These are phyloP conservation scores for Cavia porcellus DNA, from an alignment of 2,113 vertebrate genomes.

Conservation along the genomic window DNA sequence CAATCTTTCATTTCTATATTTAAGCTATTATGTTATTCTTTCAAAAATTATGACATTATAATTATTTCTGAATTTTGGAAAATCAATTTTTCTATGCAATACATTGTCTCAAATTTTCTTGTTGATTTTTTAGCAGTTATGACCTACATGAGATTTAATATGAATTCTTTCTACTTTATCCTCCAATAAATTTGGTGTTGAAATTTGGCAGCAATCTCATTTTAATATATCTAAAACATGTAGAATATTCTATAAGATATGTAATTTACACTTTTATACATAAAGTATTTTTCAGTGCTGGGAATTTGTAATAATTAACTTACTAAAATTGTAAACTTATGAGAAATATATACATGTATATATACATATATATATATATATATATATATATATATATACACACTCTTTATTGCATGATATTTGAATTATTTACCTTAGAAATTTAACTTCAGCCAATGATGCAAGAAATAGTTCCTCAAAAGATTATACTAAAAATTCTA, in stretches of 20 bases:
- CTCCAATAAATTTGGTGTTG: not conserved
- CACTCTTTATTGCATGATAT: not conserved
- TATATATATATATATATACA: not conserved
- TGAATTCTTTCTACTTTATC: not conserved
- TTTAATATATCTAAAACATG: not conserved
- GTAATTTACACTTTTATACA: not conserved
- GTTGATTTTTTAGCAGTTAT: not conserved
- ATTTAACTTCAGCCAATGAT: not conserved
- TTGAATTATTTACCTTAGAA: not conserved
- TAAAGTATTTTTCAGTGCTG: not conserved
- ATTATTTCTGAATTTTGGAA: not conserved
- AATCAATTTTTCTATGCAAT: not conserved
- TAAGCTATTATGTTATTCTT: not conserved
- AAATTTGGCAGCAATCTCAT: not conserved
- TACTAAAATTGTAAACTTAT: not conserved
- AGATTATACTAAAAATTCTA: not conserved
- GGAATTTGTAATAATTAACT: not conserved
- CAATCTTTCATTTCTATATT: not conserved
- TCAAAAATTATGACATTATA: not conserved
- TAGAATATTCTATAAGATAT: not conserved
- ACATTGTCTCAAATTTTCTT: not conserved
- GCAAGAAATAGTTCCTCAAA: accelerated
- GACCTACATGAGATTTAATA: not conserved
- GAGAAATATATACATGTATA: not conserved
- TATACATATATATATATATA: not conserved